These are phyloP conservation scores for Dolichotis patagonum DNA, from an alignment of 2,113 vertebrate species.

Conservation along the genomic window DNA sequence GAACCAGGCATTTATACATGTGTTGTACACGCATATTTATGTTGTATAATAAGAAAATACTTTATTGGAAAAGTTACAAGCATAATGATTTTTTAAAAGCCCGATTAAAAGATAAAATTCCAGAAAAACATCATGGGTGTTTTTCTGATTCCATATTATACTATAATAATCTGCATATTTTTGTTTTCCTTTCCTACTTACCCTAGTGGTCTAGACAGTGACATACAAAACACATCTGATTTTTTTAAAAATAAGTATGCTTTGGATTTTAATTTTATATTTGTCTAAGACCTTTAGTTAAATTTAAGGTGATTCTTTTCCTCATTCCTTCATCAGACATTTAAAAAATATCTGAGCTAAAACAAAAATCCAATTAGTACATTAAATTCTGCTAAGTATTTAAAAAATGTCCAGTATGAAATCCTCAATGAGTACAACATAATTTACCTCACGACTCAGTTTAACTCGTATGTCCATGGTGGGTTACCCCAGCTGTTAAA, in stretches of 20 bases:
- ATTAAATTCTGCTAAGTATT: conserved; percentile 82
- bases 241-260: background rate
- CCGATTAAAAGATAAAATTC: conserved; percentile 38
- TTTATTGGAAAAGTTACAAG: background rate
- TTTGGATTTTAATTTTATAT: conserved; percentile 39
- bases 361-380: conserved; percentile 79
- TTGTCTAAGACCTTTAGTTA: conserved; percentile 25
- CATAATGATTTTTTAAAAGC: background rate
- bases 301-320: conserved; percentile 30
- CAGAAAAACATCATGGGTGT: conserved; percentile 2
- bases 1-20: background rate
- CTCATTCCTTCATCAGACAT: conserved; percentile 69
- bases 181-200: background rate
- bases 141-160: conserved; percentile 14
- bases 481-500: conserved; percentile 86
- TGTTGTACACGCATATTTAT: background rate
- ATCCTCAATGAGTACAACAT: conserved; percentile 71
- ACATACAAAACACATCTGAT: background rate
- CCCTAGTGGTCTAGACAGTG: background rate
- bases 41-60: background rate
- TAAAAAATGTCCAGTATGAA: conserved; percentile 83
- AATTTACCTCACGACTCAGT: conserved; percentile 80
- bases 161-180: background rate
- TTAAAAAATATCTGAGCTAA: conserved; percentile 81
- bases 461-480: conserved; percentile 79